Conservation (phyloP, 2,113 vertebrate species). For the Callionymus lyra region DNA sequence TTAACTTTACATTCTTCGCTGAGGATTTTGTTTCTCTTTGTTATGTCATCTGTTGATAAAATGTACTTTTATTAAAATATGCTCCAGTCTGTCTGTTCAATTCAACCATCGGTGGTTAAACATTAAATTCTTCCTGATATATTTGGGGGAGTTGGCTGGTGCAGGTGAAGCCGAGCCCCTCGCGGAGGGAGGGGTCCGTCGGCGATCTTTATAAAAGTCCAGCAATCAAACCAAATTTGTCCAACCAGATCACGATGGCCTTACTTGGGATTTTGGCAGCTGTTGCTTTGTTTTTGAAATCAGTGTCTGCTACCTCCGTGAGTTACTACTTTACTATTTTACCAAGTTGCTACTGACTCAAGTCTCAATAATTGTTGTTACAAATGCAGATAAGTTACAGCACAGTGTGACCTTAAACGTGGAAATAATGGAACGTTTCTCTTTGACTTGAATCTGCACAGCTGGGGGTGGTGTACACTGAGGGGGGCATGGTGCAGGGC, state of each 20-base stretch:
- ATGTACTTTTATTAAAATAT: no score
- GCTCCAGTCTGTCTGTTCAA: no score
- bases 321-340: conserved; percentile 16
- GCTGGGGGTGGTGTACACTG: conserved; percentile 80
- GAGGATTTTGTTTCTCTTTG: no score
- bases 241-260: conserved; percentile 53
- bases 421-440: neutral
- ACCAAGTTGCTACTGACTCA: no score
- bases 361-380: no score
- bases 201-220: conserved; percentile 36
- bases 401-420: no score
- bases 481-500: conserved; percentile 84
- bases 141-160: neutral
- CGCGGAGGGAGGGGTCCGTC: conserved; percentile 8
- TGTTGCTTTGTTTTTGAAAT: conserved; percentile 53
- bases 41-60: no score
- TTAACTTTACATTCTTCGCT: no score
- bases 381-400: no score
- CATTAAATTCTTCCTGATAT: no score
- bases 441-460: conserved; percentile 26
- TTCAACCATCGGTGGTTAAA: neutral
- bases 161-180: no score
- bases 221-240: neutral
- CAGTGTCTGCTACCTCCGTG: conserved; percentile 55
- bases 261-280: conserved; percentile 54